phyloP scores from a whole-genome alignment of 53 echinoderm and acorn worm species.

The Henricia sp. region DNA sequence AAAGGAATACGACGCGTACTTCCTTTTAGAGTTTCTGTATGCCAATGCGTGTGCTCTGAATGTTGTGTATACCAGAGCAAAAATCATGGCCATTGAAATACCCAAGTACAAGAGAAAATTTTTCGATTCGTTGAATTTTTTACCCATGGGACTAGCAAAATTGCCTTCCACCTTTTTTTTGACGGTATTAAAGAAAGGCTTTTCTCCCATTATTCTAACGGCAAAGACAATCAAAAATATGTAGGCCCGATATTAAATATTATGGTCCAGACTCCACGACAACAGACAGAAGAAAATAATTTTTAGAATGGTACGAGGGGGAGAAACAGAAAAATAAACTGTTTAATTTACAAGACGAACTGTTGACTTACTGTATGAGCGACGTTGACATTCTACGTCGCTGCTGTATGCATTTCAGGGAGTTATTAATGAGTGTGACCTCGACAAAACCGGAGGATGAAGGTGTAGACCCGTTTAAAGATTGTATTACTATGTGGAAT shows the following conservation, averaged over 20 bases:
- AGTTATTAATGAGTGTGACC: slow-evolving; percentile 39
- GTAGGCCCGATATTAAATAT: neutral
- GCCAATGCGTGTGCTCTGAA: slow-evolving; percentile 12
- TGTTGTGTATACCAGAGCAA: slow-evolving; percentile 45
- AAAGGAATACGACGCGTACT: slow-evolving; percentile 40
- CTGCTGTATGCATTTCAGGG: slow-evolving; percentile 39
- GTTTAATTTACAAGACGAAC: slow-evolving; percentile 52
- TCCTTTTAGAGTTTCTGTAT: slow-evolving; percentile 26
- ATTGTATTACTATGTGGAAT: slow-evolving; percentile 69
- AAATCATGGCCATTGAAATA: slow-evolving; percentile 22
- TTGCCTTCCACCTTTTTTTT: slow-evolving; percentile 40
- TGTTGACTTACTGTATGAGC: slow-evolving; percentile 53
- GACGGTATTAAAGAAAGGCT: slow-evolving; percentile 44
- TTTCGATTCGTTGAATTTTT: slow-evolving; percentile 70
- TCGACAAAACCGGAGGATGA: neutral
- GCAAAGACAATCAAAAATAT: too few relatives aligned
- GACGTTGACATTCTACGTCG: slow-evolving; percentile 55
- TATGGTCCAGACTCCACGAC: slow-evolving; percentile 23
- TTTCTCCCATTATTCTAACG: too few relatives aligned
- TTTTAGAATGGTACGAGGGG: slow-evolving; percentile 22
- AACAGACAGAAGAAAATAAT: neutral
- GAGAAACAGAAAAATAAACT: neutral
- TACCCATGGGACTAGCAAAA: slow-evolving; percentile 57
- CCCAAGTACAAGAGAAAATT: slow-evolving; percentile 17
- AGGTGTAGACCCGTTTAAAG: slow-evolving; percentile 71